phyloP scores from a whole-genome alignment of 2,797 vertebrate genomes.

The Myotis myotis region DNA sequence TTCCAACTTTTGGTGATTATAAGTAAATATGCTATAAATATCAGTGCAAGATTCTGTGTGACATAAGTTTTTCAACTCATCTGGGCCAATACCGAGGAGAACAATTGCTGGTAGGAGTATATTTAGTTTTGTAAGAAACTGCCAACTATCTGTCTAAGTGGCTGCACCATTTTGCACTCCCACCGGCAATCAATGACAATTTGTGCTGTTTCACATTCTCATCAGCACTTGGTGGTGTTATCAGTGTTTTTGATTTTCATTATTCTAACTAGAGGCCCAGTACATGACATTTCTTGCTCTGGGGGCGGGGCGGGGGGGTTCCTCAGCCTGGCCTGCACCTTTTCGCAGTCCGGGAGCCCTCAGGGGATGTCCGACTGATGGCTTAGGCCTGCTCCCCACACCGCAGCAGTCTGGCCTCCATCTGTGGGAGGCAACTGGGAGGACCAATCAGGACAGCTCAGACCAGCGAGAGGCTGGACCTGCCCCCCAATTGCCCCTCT shows the following conservation, averaged over 20 bases:
- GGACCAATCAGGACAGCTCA: too few relatives aligned
- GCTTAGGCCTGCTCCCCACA: too few relatives aligned
- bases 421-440: too few relatives aligned
- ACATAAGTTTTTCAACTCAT: not conserved
- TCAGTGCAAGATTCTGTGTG: not conserved
- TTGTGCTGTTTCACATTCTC: fast-evolving
- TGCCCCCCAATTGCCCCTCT: too few relatives aligned
- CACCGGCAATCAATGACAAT: fast-evolving
- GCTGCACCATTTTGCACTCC: not conserved
- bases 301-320: too few relatives aligned
- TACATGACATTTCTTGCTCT: too few relatives aligned
- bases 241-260: not conserved
- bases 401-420: too few relatives aligned
- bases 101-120: not conserved
- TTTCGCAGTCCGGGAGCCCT: too few relatives aligned
- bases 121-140: not conserved
- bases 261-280: not conserved
- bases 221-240: not conserved
- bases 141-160: not conserved
- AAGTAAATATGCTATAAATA: not conserved
- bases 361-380: too few relatives aligned
- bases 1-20: not conserved
- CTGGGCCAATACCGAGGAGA: not conserved
- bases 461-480: too few relatives aligned
- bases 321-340: too few relatives aligned